These are phyloP conservation scores for Scarus forsteni DNA, from an alignment of 2,797 vertebrate species.

Conservation along the genomic window DNA sequence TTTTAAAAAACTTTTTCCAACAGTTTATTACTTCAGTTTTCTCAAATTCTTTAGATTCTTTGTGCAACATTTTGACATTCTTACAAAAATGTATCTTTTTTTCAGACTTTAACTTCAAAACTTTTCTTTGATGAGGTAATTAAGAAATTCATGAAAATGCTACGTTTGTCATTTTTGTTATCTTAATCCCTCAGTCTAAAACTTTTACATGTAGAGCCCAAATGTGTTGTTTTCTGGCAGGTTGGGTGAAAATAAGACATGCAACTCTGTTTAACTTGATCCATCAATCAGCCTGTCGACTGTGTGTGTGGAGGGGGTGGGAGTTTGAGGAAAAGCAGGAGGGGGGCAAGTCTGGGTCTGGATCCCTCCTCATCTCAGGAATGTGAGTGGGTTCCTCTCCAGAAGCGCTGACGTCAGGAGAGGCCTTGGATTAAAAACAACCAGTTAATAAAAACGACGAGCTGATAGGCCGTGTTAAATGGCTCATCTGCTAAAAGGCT, in stretches of 20 bases:
- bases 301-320: conserved; percentile 4
- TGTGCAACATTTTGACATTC: no score
- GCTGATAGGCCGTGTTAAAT: conserved; percentile 21
- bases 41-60: no score
- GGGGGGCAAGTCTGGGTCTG: conserved; percentile 47
- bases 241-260: not conserved
- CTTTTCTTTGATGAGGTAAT: no score
- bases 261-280: conserved; percentile 37
- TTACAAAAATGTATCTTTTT: no score
- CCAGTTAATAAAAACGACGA: conserved; percentile 45
- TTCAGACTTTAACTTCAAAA: no score
- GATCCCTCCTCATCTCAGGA: conserved; percentile 70
- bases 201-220: not conserved
- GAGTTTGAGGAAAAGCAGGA: not conserved
- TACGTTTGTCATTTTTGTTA: no score
- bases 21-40: no score
- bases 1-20: no score
- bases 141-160: no score
- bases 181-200: no score
- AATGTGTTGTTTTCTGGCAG: conserved; percentile 15
- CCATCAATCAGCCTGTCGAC: conserved; percentile 43
- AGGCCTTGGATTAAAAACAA: conserved; percentile 71
- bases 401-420: conserved; percentile 71
- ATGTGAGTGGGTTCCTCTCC: conserved; percentile 70
- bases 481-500: conserved; percentile 23